These are phyloP conservation scores for Gallinago undulata DNA, from an alignment of 2,113 vertebrate genomes.

Conservation along the genomic window DNA sequence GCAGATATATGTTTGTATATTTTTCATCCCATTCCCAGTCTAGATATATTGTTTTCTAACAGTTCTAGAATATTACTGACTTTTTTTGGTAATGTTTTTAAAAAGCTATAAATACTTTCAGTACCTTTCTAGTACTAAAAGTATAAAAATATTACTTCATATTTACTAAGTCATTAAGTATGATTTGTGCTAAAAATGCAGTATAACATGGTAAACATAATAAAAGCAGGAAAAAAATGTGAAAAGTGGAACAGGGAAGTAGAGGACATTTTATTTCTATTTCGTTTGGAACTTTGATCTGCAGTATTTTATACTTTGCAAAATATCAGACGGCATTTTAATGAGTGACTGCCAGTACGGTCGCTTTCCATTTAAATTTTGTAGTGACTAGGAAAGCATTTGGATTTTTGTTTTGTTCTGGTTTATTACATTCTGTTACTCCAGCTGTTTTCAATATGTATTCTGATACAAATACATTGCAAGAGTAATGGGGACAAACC, in stretches of 20 bases:
- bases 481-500: background rate
- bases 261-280: background rate
- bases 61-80: background rate
- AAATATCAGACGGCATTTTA: background rate
- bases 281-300: background rate
- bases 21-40: background rate
- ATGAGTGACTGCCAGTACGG: background rate
- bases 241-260: background rate
- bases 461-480: background rate
- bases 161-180: background rate
- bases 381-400: background rate
- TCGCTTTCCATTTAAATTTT: background rate
- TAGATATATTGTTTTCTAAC: background rate
- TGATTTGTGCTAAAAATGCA: background rate
- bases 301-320: background rate
- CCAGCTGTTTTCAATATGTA: background rate
- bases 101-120: background rate
- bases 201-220: background rate
- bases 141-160: background rate
- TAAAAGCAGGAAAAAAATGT: background rate
- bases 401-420: background rate
- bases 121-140: background rate
- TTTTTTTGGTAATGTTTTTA: background rate
- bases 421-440: background rate
- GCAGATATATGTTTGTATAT: accelerated